phyloP scores from a whole-genome alignment of 2,888 invertebrate genomes.

The Drosophila parthenogenetica region DNA sequence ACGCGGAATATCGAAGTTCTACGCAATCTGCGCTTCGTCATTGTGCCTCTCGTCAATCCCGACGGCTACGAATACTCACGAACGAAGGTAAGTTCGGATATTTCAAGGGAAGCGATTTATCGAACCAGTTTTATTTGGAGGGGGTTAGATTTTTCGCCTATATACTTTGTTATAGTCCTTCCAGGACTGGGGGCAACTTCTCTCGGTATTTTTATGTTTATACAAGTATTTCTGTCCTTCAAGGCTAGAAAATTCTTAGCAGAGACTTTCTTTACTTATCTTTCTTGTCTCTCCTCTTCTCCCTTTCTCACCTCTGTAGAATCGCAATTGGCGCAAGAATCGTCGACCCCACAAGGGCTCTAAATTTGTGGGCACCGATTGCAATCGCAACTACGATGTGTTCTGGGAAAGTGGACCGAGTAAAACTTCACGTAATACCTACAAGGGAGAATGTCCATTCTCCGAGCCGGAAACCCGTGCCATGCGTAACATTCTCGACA shows the following conservation, averaged over 20 bases:
- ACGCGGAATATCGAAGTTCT: constrained; percentile 85
- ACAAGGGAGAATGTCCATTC: constrained; percentile 83
- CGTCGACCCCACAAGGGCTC: constrained; percentile 83
- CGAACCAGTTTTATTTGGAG: no score
- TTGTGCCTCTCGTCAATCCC: constrained; percentile 89
- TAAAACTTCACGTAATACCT: constrained; percentile 77
- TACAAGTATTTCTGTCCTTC: no score
- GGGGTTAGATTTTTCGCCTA: no score
- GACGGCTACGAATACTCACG: constrained; percentile 90
- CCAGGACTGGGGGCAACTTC: no score
- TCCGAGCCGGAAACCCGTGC: constrained; percentile 84
- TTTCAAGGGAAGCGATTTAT: no score
- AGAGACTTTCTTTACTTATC: neutral
- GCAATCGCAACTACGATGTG: constrained; percentile 89
- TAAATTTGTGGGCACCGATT: constrained; percentile 87
- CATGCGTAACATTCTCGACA: constrained; percentile 78
- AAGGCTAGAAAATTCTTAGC: no score
- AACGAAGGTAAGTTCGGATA: constrained; percentile 83
- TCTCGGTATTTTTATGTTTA: no score
- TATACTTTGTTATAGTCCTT: no score
- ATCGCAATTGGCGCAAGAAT: constrained; percentile 87
- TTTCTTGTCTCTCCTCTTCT: neutral
- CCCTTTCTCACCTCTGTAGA: constrained; percentile 77
- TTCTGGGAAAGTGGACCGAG: constrained; percentile 86
- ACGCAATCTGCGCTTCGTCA: constrained; percentile 88